Evolutionary conservation across 2,113 vertebrate genomes (phyloP).

Genomic region (Sclerurus mexicanus): DNA sequence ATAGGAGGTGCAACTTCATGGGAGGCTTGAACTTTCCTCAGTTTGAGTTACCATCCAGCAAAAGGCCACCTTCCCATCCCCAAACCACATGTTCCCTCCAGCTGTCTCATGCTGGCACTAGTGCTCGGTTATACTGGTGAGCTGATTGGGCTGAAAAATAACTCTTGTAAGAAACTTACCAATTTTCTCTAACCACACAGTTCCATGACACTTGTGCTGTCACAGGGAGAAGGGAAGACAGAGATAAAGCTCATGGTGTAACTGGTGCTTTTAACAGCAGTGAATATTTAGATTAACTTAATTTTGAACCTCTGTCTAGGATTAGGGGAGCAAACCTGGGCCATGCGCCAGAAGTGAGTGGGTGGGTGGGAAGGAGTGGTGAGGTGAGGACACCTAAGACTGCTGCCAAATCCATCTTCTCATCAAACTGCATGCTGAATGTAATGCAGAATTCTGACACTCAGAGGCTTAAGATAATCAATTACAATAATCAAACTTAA

Average conservation of each 20-base stretch:
- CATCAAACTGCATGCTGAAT: neutral
- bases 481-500: constrained; percentile 44
- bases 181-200: neutral
- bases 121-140: neutral
- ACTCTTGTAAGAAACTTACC: neutral
- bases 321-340: neutral
- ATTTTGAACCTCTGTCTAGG: neutral
- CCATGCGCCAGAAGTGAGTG: neutral
- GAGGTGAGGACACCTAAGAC: neutral
- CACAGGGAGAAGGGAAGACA: neutral
- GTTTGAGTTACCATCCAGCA: neutral
- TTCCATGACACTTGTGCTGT: neutral
- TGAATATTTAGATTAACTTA: neutral
- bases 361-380: neutral
- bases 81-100: neutral
- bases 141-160: neutral
- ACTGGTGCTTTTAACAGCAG: neutral
- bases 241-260: neutral
- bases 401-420: neutral
- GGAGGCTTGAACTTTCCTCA: neutral
- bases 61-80: neutral
- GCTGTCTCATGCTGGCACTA: neutral
- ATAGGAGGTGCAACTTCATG: neutral
- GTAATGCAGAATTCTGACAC: constrained; percentile 1
- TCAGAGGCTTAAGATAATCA: constrained; percentile 21